These are phyloP conservation scores for Hippocampus guttulatus DNA, from an alignment of 2,113 vertebrate genomes.

Conservation along the genomic window DNA sequence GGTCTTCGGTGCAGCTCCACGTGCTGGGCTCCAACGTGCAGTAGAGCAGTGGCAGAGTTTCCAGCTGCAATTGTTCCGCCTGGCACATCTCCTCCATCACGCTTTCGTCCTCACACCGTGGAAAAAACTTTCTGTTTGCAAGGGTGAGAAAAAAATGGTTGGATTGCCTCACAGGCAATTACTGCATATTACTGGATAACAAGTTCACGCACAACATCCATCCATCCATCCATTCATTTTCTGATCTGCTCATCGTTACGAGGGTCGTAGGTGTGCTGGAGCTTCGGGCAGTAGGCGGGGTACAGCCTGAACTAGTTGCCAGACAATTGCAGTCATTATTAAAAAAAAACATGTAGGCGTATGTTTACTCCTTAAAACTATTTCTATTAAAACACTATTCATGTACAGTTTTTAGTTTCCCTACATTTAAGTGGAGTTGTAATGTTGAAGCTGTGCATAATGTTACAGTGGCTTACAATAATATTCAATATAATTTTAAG, in stretches of 20 bases:
- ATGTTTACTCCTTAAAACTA: too few relatives aligned
- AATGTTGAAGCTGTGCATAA: too few relatives aligned
- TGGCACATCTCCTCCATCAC: constrained; percentile 68
- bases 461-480: too few relatives aligned
- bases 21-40: constrained; percentile 61
- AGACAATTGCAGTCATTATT: not conserved
- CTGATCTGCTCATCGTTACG: too few relatives aligned
- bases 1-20: constrained; percentile 72
- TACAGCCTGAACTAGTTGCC: too few relatives aligned
- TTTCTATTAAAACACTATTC: too few relatives aligned
- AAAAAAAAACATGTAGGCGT: too few relatives aligned
- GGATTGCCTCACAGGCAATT: not conserved
- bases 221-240: not conserved
- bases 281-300: too few relatives aligned
- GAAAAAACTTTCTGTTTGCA: constrained; percentile 68
- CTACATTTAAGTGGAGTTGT: too few relatives aligned
- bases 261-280: too few relatives aligned
- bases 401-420: too few relatives aligned
- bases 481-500: too few relatives aligned
- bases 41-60: constrained; percentile 68
- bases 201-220: not conserved
- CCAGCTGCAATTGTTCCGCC: constrained; percentile 71
- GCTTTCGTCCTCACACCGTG: constrained; percentile 51
- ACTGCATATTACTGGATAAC: not conserved
- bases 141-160: not conserved